Evolutionary conservation across 2,888 invertebrate genomes (phyloP).

Genomic region (Pilophorus perplexus): DNA sequence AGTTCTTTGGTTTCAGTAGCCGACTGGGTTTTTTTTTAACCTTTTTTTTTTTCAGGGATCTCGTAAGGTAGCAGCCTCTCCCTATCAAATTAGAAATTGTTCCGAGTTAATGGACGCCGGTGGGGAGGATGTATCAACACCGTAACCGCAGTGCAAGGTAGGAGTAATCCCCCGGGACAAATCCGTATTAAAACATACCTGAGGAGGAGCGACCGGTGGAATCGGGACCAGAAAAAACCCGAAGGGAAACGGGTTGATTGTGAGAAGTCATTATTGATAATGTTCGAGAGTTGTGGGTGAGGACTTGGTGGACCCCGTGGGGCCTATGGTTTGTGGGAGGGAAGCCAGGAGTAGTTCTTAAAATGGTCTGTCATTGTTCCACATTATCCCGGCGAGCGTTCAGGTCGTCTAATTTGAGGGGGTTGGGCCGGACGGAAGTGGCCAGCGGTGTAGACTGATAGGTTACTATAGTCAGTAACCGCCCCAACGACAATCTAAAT

Average conservation of each 20-base stretch:
- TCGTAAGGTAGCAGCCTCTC: too few relatives aligned
- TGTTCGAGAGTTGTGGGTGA: too few relatives aligned
- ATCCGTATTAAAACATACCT: slow-evolving; percentile 40
- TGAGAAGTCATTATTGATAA: slow-evolving; percentile 39
- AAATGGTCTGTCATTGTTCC: slow-evolving; percentile 29
- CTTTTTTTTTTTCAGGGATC: too few relatives aligned
- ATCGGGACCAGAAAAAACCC: slow-evolving; percentile 5
- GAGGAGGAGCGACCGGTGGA: neutral
- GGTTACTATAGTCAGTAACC: too few relatives aligned
- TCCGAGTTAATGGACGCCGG: slow-evolving; percentile 27
- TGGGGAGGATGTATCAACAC: slow-evolving; percentile 37
- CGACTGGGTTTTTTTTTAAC: too few relatives aligned
- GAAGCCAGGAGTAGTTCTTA: slow-evolving; percentile 18
- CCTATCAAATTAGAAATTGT: slow-evolving; percentile 42
- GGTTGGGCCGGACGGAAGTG: slow-evolving; percentile 38
- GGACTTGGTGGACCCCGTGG: too few relatives aligned
- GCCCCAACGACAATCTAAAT: too few relatives aligned
- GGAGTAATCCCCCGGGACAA: slow-evolving; percentile 32
- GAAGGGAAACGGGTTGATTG: slow-evolving; percentile 27
- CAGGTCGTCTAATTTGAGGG: slow-evolving; percentile 34
- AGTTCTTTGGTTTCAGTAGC: too few relatives aligned
- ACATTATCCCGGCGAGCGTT: slow-evolving; percentile 20
- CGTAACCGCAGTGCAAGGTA: slow-evolving; percentile 36
- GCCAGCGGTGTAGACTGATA: slow-evolving; percentile 11
- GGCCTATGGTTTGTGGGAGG: neutral